Evolutionary conservation across 2,888 invertebrate genomes (phyloP).

Genomic region (Cremastinae sp.): DNA sequence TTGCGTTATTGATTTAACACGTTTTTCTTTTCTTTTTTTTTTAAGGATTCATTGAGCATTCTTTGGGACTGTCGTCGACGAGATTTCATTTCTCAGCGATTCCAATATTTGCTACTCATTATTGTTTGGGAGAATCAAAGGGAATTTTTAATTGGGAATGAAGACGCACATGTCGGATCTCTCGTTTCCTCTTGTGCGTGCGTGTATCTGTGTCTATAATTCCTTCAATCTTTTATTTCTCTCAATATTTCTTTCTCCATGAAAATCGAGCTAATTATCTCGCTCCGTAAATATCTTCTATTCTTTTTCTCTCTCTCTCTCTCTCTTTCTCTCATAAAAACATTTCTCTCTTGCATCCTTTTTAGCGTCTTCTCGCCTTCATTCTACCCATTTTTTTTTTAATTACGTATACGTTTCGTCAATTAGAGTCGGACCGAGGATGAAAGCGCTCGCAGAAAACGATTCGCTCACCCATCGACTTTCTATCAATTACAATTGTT

Average conservation of each 20-base stretch:
- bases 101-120: background rate
- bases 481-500: conserved; percentile 42
- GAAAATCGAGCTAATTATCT: conserved; percentile 39
- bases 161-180: conserved; percentile 12
- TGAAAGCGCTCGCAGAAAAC: conserved; percentile 37
- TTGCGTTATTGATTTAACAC: background rate
- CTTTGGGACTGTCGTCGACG: no score
- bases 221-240: conserved; percentile 34
- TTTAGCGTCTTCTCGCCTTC: conserved; percentile 25
- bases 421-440: conserved; percentile 58
- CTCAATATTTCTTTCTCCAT: conserved; percentile 25
- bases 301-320: conserved; percentile 31
- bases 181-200: conserved; percentile 19
- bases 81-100: background rate
- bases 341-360: conserved; percentile 16
- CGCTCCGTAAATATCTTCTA: conserved; percentile 12
- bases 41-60: conserved; percentile 10
- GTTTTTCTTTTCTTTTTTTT: conserved; percentile 29
- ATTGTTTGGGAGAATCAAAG: no score
- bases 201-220: conserved; percentile 39
- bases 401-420: conserved; percentile 59
- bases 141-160: background rate
- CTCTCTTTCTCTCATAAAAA: conserved; percentile 38
- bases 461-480: conserved; percentile 45
- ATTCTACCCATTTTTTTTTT: conserved; percentile 32